Base-by-base conservation (phyloP, 2,797 vertebrate species). In the Takifugu ocellatus region DNA sequence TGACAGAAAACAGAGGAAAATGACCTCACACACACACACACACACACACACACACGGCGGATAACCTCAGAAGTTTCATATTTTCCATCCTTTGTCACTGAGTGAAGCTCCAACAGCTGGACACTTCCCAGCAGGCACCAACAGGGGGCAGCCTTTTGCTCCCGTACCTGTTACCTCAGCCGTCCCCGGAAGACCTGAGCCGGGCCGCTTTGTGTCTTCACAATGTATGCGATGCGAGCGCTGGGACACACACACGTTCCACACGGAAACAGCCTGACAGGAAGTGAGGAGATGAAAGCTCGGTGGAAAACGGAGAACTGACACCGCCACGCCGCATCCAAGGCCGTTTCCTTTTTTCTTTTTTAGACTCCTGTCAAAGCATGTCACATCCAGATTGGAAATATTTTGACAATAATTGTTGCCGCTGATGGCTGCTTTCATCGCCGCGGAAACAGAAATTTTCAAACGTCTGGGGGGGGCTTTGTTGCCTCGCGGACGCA, bases 111-210 rank as follows among this genome's bases (percentile, higher is more conserved):
- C 21, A 17, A 53, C 67, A 72, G 56, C 46, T 59, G 56, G 48
- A 63, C 56, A 63, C 29, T 66, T 66, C 51, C 21, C 44, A 25
- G 14, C 31, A 44, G 53, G 6, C 21, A 61, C 83, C 89, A 84
- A 88, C 81, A 88, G 89, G 87, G 88, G 90, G 87, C 89, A 87
- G 82, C 71, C 68, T 87, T 74, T 65, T 73, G 75, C 81, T 87
- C 88, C 63, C 27, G 27, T 4, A 29, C 27, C 27, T 29, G 27
- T 6, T 29, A 7, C 5, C 27, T 29, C 27, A 29, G 27, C 5
- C 5, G 27, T 21, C 27, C 2, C 27, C 6, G 27, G 3, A 27
- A 6, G 27, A 33, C 33, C 33, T 33, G 33, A 7, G 33, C 25
- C 68, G 65, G 70, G 61, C 56, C 54, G 59, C 26, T 43, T 26